These are phyloP conservation scores for Crioceris asparagi DNA, from an alignment of 2,888 invertebrate genomes.

Conservation along the genomic window DNA sequence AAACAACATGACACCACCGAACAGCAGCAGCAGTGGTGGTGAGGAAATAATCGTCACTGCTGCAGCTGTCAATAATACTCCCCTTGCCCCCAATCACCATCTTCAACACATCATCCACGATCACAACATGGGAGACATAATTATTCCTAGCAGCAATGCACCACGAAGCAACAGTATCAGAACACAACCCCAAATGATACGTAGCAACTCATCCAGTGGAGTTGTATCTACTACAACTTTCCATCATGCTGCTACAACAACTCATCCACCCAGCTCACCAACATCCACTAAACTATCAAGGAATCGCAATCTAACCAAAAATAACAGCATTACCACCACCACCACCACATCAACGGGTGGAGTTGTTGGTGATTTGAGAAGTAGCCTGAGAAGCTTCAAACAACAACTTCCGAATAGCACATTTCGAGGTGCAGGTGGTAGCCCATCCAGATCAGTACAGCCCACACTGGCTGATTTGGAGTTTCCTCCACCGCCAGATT, in stretches of 20 bases:
- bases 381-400: slow-evolving; percentile 38
- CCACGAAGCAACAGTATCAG: slow-evolving; percentile 55
- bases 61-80: too few species aligned
- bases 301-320: slow-evolving; percentile 37
- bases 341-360: too few species aligned
- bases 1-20: slow-evolving; percentile 56
- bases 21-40: too few species aligned
- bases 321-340: too few species aligned
- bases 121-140: background rate
- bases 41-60: too few species aligned
- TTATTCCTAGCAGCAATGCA: background rate
- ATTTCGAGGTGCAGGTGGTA: slow-evolving; percentile 39
- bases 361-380: slow-evolving; percentile 36
- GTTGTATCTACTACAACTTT: slow-evolving; percentile 60
- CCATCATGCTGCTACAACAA: too few species aligned
- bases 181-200: slow-evolving; percentile 72
- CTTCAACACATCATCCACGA: too few species aligned
- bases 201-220: slow-evolving; percentile 80
- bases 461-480: slow-evolving; percentile 73
- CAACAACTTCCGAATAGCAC: slow-evolving; percentile 29
- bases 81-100: too few species aligned
- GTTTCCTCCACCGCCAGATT: slow-evolving; percentile 77
- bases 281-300: slow-evolving; percentile 49
- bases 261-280: slow-evolving; percentile 49
- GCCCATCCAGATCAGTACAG: slow-evolving; percentile 59